Base-by-base conservation (phyloP, 1,140 invertebrate species). In the Ganaspis sp. region DNA sequence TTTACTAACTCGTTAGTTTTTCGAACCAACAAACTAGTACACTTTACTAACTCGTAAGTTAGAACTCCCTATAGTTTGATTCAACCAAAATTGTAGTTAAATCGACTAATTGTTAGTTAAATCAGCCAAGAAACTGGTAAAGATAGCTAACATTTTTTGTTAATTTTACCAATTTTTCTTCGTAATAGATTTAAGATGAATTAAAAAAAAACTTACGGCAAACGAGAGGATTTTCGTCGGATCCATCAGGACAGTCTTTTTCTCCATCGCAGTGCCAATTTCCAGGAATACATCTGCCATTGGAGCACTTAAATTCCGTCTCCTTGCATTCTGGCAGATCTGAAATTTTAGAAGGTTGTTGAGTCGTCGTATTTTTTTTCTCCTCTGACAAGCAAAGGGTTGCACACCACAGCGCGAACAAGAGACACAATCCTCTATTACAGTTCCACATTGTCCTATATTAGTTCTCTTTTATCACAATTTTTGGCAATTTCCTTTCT, bases 181-280 rank as follows among this genome's bases (percentile, higher is more conserved):
- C 53, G 26, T 12, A 37, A 38, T 4, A 23, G n/a, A 26, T 64
- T 23, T 26, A 26, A 29, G 1, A 23, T 64, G 37, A 5, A 26
- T 19, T 6, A 15, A 76, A 70, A 75, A 45, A 64, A 42, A 77
- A 94, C 94, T 94, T 91, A 96, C 96, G 93, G 90, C 95, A 95
- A 53, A 92, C 89, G 21, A 89, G 85, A 0, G 93, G 90, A 83
- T 94, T 92, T 88, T 97, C 96, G 87, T 97, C 96, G 0, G 93
- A 94, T 8, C 93, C 93, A 87, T 97, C 96, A 12, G 91, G 86
- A 84, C 96, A 97, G 87, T 97, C 96, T 79, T 94, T 93, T 83
- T 96, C 95, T 53, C 92, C 93, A 87, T 96, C 96, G 83, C 95
- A 96, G 69, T 93, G 92, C 94, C 96, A 97, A 82, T 94, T 90